Conservation (phyloP, 35 echinoderm and acorn worm species). For the Lytechinus variegatus region DNA sequence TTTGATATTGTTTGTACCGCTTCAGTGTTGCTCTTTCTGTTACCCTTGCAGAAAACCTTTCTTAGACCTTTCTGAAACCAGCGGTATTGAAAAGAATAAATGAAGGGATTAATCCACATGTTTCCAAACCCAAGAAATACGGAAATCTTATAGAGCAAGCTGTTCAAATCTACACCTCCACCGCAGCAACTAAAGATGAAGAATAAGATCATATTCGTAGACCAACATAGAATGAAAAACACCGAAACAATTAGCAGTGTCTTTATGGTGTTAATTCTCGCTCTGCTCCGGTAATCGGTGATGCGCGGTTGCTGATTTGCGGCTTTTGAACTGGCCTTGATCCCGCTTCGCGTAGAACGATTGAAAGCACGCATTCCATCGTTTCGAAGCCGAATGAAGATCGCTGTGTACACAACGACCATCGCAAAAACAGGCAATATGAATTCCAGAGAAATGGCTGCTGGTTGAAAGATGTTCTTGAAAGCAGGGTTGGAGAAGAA, state of each 20-base stretch:
- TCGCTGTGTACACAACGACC: slow-evolving; percentile 52
- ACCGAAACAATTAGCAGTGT: neutral
- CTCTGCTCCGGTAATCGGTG: neutral
- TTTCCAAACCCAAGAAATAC: slow-evolving; percentile 56
- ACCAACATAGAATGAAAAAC: slow-evolving; percentile 51
- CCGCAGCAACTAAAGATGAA: slow-evolving; percentile 44
- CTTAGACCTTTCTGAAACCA: slow-evolving; percentile 39
- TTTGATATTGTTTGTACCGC: neutral
- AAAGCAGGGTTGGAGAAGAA: neutral
- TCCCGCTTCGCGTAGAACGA: neutral
- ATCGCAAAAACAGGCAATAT: slow-evolving; percentile 62
- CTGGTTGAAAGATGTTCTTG: neutral
- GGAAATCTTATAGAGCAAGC: neutral
- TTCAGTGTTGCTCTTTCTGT: neutral
- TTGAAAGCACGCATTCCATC: neutral
- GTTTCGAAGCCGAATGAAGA: neutral
- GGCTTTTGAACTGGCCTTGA: neutral
- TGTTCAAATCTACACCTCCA: neutral
- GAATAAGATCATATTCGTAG: slow-evolving; percentile 38
- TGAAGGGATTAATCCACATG: slow-evolving; percentile 67
- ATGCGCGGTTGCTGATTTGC: too few relatives aligned
- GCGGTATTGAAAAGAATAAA: slow-evolving; percentile 61
- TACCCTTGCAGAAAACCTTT: neutral
- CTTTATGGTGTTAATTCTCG: neutral
- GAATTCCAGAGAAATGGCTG: neutral